Percentiles rank a stretch among this genome's conserved stretches.
Evolutionary conservation across 2,113 vertebrate species (phyloP).

Genomic region (Ceratotherium simum): DNA sequence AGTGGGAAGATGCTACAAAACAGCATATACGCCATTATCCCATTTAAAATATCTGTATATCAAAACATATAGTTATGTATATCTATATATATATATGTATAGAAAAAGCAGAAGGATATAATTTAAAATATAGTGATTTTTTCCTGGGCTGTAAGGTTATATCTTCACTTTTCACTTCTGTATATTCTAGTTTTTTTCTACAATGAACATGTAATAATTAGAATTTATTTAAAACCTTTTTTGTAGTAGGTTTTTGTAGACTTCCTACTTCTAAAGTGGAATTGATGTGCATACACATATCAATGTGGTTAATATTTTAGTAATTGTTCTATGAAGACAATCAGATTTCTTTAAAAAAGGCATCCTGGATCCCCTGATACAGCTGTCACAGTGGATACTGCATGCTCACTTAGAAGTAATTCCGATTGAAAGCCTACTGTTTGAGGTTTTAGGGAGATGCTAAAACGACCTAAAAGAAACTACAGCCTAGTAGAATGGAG

Average conservation of each 20-base stretch:
- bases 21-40: neutral
- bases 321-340: conserved; percentile 36
- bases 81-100: neutral
- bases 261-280: conserved; percentile 18
- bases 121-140: neutral
- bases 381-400: neutral
- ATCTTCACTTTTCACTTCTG: neutral
- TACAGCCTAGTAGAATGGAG: neutral
- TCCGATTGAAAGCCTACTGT: neutral
- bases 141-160: neutral
- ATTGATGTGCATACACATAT: neutral
- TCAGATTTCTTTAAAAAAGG: neutral
- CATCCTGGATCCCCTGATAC: neutral
- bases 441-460: neutral
- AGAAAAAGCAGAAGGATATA: neutral
- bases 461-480: neutral
- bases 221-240: neutral
- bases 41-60: neutral
- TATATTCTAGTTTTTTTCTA: conserved; percentile 41
- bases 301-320: neutral
- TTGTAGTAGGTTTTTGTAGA: neutral
- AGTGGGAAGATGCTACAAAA: neutral
- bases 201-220: conserved; percentile 16
- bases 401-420: neutral
- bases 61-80: neutral